phyloP scores from a whole-genome alignment of 1,140 invertebrate species.

The Ips typographus region DNA sequence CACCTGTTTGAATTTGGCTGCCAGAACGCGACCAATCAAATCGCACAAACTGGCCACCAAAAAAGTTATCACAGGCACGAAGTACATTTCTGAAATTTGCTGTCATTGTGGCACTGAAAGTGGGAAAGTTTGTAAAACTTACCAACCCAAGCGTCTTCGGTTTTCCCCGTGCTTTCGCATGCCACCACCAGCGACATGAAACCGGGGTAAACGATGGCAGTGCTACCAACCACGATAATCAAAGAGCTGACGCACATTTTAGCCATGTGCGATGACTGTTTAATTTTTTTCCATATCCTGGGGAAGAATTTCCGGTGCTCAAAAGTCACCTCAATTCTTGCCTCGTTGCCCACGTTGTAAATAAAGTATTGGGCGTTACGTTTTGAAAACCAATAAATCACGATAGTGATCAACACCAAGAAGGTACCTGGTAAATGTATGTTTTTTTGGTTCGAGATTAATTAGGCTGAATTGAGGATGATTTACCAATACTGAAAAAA shows the following conservation, averaged over 20 bases:
- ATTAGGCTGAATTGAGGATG: not conserved
- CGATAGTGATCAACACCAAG: conserved; percentile 28
- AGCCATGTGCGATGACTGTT: conserved; percentile 1
- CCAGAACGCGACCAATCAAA: conserved; percentile 34
- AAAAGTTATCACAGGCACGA: conserved; percentile 39
- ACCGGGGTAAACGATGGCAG: conserved; percentile 38
- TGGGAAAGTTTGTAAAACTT: not conserved
- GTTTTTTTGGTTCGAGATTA: not conserved
- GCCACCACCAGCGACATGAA: conserved; percentile 36
- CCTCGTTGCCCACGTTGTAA: conserved; percentile 29
- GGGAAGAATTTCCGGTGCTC: conserved; percentile 16
- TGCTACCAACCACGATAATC: conserved; percentile 34
- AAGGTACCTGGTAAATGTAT: conserved; percentile 24
- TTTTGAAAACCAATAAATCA: conserved; percentile 27
- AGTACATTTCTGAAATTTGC: conserved; percentile 38
- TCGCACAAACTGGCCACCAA: conserved; percentile 32
- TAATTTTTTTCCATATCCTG: conserved; percentile 21
- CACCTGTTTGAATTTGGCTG: conserved; percentile 33
- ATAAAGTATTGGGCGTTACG: conserved; percentile 38
- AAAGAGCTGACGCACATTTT: conserved; percentile 25
- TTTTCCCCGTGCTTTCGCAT: conserved; percentile 19
- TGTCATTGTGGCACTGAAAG: not conserved
- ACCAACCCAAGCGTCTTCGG: conserved; percentile 31
- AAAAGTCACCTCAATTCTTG: conserved; percentile 3
- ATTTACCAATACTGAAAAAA: conserved; percentile 32